Percentiles rank a stretch among this genome's conserved stretches.
These are phyloP conservation scores for Magallana gigas DNA, from an alignment of 1,140 invertebrate species.

Conservation along the genomic window DNA sequence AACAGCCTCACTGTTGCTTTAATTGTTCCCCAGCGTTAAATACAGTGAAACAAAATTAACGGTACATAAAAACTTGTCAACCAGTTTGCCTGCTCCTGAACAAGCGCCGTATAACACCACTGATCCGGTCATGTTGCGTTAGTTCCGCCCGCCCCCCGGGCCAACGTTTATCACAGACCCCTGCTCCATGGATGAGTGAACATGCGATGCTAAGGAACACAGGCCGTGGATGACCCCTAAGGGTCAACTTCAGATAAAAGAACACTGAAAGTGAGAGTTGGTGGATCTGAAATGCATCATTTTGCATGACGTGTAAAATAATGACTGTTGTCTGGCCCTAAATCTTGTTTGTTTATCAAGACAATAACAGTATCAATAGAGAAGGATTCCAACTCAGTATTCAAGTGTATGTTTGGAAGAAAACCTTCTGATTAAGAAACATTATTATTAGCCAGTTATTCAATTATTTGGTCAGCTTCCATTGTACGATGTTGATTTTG, in stretches of 20 bases:
- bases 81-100: not conserved
- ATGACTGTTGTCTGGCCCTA: not conserved
- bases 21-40: not conserved
- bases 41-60: not conserved
- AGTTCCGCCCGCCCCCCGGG: conserved; percentile 22
- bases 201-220: conserved; percentile 1
- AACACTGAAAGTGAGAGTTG: not conserved
- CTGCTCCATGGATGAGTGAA: conserved; percentile 5
- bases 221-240: not conserved
- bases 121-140: conserved; percentile 11
- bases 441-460: not conserved
- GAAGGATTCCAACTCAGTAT: not conserved
- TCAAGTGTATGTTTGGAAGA: not conserved
- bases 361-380: not conserved
- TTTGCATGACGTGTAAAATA: conserved; percentile 29
- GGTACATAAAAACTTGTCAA: not conserved
- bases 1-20: too few species aligned
- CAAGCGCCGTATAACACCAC: not conserved
- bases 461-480: not conserved
- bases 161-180: conserved; percentile 20
- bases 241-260: not conserved
- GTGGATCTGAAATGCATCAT: conserved; percentile 27
- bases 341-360: not conserved
- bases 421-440: not conserved
- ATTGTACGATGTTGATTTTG: not conserved